Percentiles rank a stretch among this genome's conserved stretches.
phyloP scores from a whole-genome alignment of 2,888 invertebrate species.

The Chirona hameri region DNA sequence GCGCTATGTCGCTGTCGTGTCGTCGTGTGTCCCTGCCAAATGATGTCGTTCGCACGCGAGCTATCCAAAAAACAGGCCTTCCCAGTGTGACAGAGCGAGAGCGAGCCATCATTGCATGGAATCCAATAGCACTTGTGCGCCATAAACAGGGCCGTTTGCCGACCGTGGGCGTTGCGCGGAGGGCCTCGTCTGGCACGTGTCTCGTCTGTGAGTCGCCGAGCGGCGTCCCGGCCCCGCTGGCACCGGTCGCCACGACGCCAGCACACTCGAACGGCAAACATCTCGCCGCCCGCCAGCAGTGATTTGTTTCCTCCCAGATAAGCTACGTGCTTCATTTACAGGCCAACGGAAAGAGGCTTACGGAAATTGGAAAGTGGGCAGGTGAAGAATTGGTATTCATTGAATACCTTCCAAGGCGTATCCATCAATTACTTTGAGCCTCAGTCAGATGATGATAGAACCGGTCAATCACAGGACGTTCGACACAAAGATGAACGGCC shows the following conservation, averaged over 20 bases:
- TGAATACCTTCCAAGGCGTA: background rate
- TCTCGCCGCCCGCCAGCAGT: background rate
- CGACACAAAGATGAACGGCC: background rate
- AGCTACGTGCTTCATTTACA: background rate
- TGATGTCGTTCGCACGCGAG: background rate
- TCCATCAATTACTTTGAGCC: background rate
- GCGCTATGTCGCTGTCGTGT: background rate
- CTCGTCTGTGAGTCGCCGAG: no score
- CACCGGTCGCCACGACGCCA: no score
- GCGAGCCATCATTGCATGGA: background rate
- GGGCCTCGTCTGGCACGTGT: no score
- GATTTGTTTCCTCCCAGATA: background rate
- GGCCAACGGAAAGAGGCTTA: background rate
- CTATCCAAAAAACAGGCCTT: background rate
- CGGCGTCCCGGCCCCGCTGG: no score
- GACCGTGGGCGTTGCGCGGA: background rate
- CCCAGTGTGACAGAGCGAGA: background rate
- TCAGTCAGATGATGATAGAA: background rate
- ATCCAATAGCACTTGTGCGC: background rate
- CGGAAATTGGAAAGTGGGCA: slow-evolving; percentile 6
- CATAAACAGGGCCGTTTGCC: background rate
- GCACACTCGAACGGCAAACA: no score
- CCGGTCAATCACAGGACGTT: background rate
- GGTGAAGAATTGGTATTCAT: slow-evolving; percentile 14
- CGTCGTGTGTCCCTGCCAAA: background rate